Base-by-base conservation (phyloP, 2,888 invertebrate genomes). In the Lasiommata megera region DNA sequence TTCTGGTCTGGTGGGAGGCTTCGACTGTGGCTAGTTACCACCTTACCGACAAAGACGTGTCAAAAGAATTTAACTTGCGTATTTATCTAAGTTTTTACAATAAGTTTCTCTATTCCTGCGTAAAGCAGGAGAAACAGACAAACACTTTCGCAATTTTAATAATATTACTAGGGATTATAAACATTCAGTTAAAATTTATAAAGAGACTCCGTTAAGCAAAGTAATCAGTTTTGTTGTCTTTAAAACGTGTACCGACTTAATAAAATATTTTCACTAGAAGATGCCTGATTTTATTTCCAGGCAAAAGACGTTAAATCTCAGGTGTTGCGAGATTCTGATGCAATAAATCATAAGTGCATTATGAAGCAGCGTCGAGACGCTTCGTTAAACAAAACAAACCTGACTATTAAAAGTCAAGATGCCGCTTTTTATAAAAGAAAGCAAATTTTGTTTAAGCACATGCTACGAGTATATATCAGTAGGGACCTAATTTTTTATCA, bases 311-410 rank as follows among this genome's bases (percentile, higher is more conserved):
- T 75, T 74, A 76, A 76, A 75, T 72, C 69, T 51, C 56, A 64
- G 65, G 67, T 66, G 73, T 70, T 72, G 69, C 68, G 57, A 70
- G 75, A 75, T 73, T 70, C 76, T 71, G 72, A 74, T 68, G 79
- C 73, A 78, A 84, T 84, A 82, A 82, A 83, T 84, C 80, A 80
- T 79, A 81, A 83, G 75, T 80, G 79, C 79, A 85, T 83, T 84
- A 81, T 76, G 74, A 71, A 71, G 74, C 68, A 71, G 65, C 72
- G 67, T 60, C 58, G 63, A 69, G 73, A 72, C 73, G 74, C 77
- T 79, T 82, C 80, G 82, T 82, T 84, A 84, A 71, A 77, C 70
- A 82, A 78, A 83, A 79, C 78, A 84, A 80, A 81, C 79, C 73
- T 76, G 71, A 65, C 70, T 69, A 62, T 62, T 60, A 65, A 59